These are phyloP conservation scores for Drosophila carrolli DNA, from an alignment of 1,140 invertebrate genomes.

Conservation along the genomic window DNA sequence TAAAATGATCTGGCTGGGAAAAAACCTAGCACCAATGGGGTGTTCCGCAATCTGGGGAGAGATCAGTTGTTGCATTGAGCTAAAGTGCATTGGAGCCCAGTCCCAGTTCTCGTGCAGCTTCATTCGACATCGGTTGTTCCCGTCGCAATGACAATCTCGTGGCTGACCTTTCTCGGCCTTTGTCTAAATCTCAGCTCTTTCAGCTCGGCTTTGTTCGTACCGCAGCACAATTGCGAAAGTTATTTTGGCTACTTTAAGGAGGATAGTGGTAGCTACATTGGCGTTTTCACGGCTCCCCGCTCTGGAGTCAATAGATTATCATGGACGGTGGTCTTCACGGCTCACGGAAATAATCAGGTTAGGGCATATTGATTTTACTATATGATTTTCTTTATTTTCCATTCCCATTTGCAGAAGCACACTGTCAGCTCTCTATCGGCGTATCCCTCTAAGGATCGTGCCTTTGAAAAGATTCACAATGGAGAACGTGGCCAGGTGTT, in stretches of 20 bases:
- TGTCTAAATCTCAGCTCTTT: conserved; percentile 22
- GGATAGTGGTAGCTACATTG: conserved; percentile 25
- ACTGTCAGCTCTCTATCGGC: conserved; percentile 38
- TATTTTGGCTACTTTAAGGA: conserved; percentile 32
- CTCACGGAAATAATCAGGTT: conserved; percentile 30
- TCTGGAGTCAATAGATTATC: conserved; percentile 37
- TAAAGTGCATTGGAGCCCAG: conserved; percentile 1
- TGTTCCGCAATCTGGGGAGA: conserved; percentile 23
- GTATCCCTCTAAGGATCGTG: conserved; percentile 46
- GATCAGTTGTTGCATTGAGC: conserved; percentile 6
- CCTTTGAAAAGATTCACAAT: conserved; percentile 36
- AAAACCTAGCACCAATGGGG: conserved; percentile 38
- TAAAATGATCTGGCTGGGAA: conserved; percentile 32
- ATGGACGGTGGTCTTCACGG: conserved; percentile 46
- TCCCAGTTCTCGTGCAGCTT: conserved; percentile 41
- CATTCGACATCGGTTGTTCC: conserved; percentile 43
- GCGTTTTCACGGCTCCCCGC: conserved; percentile 36
- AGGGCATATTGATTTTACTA: background rate
- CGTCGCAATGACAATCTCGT: conserved; percentile 36
- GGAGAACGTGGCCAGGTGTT: conserved; percentile 42
- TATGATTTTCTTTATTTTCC: too few species aligned
- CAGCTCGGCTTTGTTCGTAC: conserved; percentile 14
- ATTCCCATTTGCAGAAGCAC: conserved; percentile 17
- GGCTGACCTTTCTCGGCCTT: conserved; percentile 33
- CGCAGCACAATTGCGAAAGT: conserved; percentile 41